Evolutionary conservation across 2,888 invertebrate genomes (phyloP).

Genomic region (Dorcus parallelipipedus): DNA sequence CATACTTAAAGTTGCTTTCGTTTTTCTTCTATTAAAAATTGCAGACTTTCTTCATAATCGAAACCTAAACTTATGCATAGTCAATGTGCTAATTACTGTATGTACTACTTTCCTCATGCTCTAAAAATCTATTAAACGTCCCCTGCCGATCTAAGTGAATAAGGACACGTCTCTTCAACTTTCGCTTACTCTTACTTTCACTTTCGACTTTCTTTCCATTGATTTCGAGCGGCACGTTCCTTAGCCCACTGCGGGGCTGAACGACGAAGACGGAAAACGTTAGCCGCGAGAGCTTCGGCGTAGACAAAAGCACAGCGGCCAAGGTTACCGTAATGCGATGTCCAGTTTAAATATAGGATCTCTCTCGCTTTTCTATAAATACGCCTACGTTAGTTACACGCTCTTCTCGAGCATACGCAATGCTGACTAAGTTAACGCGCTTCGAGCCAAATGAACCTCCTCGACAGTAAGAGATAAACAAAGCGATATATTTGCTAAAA

Average conservation of each 20-base stretch:
- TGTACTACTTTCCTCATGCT: background rate
- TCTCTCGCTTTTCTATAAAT: constrained; percentile 28
- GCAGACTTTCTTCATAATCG: too few relatives aligned
- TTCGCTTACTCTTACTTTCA: constrained; percentile 9
- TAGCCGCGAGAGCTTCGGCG: background rate
- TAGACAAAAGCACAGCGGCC: constrained; percentile 25
- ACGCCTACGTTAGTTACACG: constrained; percentile 24
- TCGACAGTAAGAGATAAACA: constrained; percentile 24
- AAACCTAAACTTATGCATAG: too few relatives aligned
- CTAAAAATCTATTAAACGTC: background rate
- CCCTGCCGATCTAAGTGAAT: background rate
- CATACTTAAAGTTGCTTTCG: too few relatives aligned
- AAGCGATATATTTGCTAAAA: constrained; percentile 31
- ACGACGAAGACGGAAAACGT: too few relatives aligned
- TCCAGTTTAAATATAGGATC: constrained; percentile 28
- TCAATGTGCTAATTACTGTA: background rate
- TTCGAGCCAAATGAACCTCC: constrained; percentile 3
- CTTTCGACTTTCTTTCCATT: constrained; percentile 3
- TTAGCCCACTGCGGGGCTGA: background rate
- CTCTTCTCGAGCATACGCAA: constrained; percentile 21
- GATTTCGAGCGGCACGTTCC: constrained; percentile 1
- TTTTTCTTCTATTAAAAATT: too few relatives aligned
- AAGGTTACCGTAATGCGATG: constrained; percentile 26
- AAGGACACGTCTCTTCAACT: background rate
- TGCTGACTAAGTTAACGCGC: background rate